Evolutionary conservation across 2,888 invertebrate genomes (phyloP), one percentile per base, ranked within the genome.

Genomic region (Amblyjoppa proteus): DNA sequence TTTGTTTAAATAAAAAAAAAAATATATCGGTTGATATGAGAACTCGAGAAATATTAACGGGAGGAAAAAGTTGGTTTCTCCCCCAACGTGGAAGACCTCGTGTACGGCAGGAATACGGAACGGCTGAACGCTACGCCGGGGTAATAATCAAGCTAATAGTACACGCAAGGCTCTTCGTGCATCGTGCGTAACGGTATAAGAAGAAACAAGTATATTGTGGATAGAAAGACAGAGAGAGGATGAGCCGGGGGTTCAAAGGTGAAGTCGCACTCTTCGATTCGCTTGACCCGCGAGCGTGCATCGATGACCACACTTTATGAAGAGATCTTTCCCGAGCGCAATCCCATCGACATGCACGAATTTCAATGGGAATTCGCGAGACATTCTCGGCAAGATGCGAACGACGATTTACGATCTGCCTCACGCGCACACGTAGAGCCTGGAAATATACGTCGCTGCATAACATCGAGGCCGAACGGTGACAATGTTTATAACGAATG

Each of bases 241-340:
- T 11, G 25, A 64, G 61, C 31, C 41, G 58, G 66, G 64, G 70
- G 73, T 61, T 16, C 74, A 80, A 80, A 78, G 83, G 83, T 79
- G 58, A 74, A 74, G 45, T 28, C 41, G 34, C 45, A 31, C 64
- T 82, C 64, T 61, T 82, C 53, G 70, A 77, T 82, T 77, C 77
- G 71, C 76, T 77, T 77, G 82, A 82, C 82, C 77, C 41, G 66
- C 61, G 64, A 49, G 71, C 20, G n/a, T 34, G 51, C 58, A 20
- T 69, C 56, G 49, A 69, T 68, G 38, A 41, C 53, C 53, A 66
- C 66, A 20, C 13, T 16, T 75, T 38, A 68, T 56, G 34, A 45
- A 75, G 41, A 51, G 51, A 68, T 81, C 49, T 71, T n/a, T 31
- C 16, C 34, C 61, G 34, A 64, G 61, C 16, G 34, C 34, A 34